Conservation (phyloP, 2,797 vertebrate genomes). For the Mallotus villosus region DNA sequence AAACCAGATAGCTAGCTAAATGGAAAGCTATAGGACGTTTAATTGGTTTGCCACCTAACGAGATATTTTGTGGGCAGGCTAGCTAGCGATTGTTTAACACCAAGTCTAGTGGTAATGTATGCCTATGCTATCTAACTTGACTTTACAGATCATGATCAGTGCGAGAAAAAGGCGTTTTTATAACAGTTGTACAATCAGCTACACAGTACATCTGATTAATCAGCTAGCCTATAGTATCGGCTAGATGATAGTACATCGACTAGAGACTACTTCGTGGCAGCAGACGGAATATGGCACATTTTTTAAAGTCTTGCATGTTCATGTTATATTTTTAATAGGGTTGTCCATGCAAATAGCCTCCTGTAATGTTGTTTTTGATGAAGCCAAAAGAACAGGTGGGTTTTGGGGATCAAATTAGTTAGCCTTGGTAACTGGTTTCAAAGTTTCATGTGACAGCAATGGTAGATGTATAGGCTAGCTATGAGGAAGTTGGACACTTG, state of each 20-base stretch:
- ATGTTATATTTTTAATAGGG: too few relatives aligned
- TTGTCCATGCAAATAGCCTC: too few relatives aligned
- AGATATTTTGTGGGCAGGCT: not conserved
- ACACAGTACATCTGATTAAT: not conserved
- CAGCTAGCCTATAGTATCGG: too few relatives aligned
- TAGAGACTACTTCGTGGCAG: too few relatives aligned
- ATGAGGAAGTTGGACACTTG: not conserved
- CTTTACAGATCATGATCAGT: too few relatives aligned
- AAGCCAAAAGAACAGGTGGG: too few relatives aligned
- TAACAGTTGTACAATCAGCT: not conserved
- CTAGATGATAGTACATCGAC: not conserved
- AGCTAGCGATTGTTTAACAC: not conserved
- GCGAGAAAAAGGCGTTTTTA: not conserved
- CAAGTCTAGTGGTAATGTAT: not conserved
- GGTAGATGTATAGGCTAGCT: not conserved
- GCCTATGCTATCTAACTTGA: not conserved
- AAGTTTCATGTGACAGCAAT: not conserved
- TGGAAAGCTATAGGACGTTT: constrained; percentile 16
- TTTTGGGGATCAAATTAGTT: too few relatives aligned
- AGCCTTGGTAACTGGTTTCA: not conserved
- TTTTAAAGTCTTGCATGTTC: too few relatives aligned
- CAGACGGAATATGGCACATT: too few relatives aligned
- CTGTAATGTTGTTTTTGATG: too few relatives aligned
- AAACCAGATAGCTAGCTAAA: constrained; percentile 1
- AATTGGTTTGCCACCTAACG: not conserved